Conservation (phyloP, 1,140 invertebrate species). For the Samia ricini region DNA sequence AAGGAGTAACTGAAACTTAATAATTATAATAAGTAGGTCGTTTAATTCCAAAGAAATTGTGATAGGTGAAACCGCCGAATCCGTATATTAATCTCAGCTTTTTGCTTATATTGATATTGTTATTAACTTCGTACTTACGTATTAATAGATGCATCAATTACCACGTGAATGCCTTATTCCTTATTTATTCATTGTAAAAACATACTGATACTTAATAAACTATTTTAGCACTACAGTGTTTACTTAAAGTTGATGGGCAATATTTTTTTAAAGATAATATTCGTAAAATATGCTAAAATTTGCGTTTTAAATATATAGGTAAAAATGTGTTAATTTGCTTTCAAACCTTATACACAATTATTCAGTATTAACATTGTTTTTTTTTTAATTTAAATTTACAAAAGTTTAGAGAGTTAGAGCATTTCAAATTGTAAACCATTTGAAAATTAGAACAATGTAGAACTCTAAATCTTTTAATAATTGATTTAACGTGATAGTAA, state of each 20-base stretch:
- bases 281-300: too few species aligned
- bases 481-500: too few species aligned
- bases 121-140: conserved; percentile 49
- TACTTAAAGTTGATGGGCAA: neutral
- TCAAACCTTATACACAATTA: too few species aligned
- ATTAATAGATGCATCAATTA: conserved; percentile 64
- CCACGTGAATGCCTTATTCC: conserved; percentile 74
- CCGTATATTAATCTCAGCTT: conserved; percentile 60
- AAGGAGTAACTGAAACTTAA: conserved; percentile 30
- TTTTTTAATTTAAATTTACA: too few species aligned
- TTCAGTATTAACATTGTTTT: too few species aligned
- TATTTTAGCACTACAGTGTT: conserved; percentile 59
- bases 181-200: conserved; percentile 66
- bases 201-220: conserved; percentile 70
- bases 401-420: too few species aligned
- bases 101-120: conserved; percentile 62
- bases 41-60: conserved; percentile 67
- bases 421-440: too few species aligned
- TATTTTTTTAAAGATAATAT: neutral
- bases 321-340: too few species aligned
- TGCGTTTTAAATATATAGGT: too few species aligned
- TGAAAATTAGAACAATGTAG: too few species aligned
- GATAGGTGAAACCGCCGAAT: conserved; percentile 52
- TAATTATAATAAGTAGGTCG: conserved; percentile 34
- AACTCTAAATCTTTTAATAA: too few species aligned